Base-by-base conservation (phyloP, 2,888 invertebrate genomes). In the Lithodes maja region DNA sequence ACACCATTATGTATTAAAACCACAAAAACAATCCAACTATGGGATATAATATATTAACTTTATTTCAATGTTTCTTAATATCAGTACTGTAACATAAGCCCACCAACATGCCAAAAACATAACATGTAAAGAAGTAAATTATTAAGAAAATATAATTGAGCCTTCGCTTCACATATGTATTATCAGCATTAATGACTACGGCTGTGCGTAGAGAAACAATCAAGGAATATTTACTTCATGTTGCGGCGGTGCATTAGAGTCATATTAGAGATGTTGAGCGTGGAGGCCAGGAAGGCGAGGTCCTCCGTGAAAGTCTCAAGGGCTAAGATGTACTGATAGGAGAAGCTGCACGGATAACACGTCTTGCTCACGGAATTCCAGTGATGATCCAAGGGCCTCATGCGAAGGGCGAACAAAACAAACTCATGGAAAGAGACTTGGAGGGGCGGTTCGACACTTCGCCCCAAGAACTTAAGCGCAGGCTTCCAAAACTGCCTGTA, bases 221-320 rank as follows among this genome's bases (percentile, higher is more conserved):
- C 33, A 33, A 33, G 33, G 33, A 33, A 33, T 33, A 33, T 33
- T n/a, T 71, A 15, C 71, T 71, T 71, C 15, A 15, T 71, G 12
- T n/a, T 71, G 17, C 0, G 2, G 12, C n/a, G 2, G 17, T n/a
- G 1, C 3, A 79, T 12, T 12, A 3, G 15, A 54, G 7, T 52
- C 15, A 1, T 7, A 33, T 33, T 33, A 5, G 52, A 33, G 79
- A 79, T 79, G 79, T 50, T 53, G 7, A 79, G 79, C 7, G 2
- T 15, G 12, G 5, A 1, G 15, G 69, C 50, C 5, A 83, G 83
- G 69, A 49, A 83, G 68, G 17, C 49, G n/a, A 83, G 69, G 69
- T 83, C 83, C 15, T 83, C 69, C 3, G 2, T 52, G 2, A 83
- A 83, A 5, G 83, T 83, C 83, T 83, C 83, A 15, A 83, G 83